Evolutionary conservation across 2,888 invertebrate species (phyloP), one percentile per base, ranked within the genome.

Genomic region (Aproaerema taeniolella): DNA sequence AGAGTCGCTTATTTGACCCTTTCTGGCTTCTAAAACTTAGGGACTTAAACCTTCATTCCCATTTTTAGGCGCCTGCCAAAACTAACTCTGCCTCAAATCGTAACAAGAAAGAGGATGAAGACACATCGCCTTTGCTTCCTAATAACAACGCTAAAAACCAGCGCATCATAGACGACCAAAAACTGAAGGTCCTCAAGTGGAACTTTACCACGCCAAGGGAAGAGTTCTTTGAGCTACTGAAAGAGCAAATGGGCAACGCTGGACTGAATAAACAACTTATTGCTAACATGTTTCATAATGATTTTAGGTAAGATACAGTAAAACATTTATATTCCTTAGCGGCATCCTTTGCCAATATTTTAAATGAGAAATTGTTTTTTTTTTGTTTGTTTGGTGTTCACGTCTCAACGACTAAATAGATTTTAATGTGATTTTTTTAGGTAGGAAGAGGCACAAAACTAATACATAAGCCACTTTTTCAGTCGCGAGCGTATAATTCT

Each of bases 151-250:
- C 95, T 35, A 99, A 99, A 74, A 95, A 96, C 68, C 97, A 97
- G 69, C 89, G 99, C 38, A 90, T 95, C 31, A 93, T 96, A 33
- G 99, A 99, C 63, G 99, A 99, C 69, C 96, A 95, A 59, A 95
- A 95, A 71, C 87, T 98, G 41, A 96, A 96, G 85, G 92, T 94
- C 3, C 81, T 98, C 12, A 97, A 96, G 71, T 98, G 98, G 98
- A 96, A 97, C 70, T 99, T 99, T 64, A 93, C 95, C 0, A 91
- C 94, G 0, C 98, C 99, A 0, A 89, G 97, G 15, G 94, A 95
- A 58, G 99, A 99, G 67, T 99, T 98, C 82, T 94, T 96, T 9
- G 96, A 97, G 11, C 90, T 98, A 47, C 80, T 99, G 32, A 94
- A 93, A 53, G 95, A 95, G 48, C 95, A 97, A 67, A 97, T 99